A percentile compares a stretch with the other conserved stretches of the same genome.
Conservation (phyloP, 2,888 invertebrate species). For the Trachelus stipa region DNA sequence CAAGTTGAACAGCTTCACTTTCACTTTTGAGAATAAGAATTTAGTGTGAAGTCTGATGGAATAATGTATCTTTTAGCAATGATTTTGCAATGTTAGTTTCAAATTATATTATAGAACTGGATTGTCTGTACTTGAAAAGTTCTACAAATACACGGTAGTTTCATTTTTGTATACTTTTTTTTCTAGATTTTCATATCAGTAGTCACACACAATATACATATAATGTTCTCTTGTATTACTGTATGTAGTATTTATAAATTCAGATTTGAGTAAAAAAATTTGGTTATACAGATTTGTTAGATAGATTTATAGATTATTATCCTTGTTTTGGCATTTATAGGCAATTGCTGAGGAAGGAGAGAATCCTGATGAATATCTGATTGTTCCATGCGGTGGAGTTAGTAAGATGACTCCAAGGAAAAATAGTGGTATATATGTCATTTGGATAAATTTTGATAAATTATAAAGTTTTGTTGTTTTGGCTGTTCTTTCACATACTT, state of each 20-base stretch:
- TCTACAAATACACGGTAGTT: neutral
- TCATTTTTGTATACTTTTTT: too few relatives aligned
- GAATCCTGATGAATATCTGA: conserved; percentile 78
- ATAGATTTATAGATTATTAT: neutral
- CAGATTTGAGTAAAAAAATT: neutral
- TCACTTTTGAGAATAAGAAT: neutral
- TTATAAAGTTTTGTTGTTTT: neutral
- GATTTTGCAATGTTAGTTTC: neutral
- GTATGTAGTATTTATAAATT: neutral
- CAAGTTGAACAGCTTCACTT: neutral
- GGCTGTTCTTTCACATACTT: neutral
- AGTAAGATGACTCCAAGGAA: conserved; percentile 52
- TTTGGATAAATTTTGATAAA: neutral
- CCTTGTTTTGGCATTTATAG: conserved; percentile 63
- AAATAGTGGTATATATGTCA: conserved; percentile 46
- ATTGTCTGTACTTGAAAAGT: neutral
- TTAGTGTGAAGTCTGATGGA: neutral
- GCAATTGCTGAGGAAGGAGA: conserved; percentile 77
- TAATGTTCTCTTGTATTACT: too few relatives aligned
- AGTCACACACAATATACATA: too few relatives aligned
- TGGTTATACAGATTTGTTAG: neutral
- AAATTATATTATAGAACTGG: neutral
- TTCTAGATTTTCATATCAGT: too few relatives aligned
- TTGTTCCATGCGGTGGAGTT: conserved; percentile 56
- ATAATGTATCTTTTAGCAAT: neutral